These are phyloP conservation scores for Orchesella cincta DNA, from an alignment of 1,140 invertebrate species.

Conservation along the genomic window DNA sequence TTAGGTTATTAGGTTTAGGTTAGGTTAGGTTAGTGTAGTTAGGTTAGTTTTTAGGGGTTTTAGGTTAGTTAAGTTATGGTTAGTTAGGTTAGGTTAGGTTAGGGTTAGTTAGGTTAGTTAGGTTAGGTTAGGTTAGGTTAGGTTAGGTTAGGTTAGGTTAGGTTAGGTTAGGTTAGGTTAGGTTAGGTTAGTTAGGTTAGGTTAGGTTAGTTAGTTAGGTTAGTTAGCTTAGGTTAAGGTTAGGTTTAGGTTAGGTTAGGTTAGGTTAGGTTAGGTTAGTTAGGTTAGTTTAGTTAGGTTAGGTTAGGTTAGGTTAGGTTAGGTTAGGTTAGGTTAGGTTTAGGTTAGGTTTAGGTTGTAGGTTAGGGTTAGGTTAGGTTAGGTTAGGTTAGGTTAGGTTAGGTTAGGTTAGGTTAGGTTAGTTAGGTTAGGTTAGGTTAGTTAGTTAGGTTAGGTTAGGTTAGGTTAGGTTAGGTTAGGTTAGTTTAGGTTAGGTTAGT, in stretches of 20 bases:
- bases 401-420: constrained; percentile 51
- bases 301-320: constrained; percentile 28
- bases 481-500: constrained; percentile 49
- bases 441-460: constrained; percentile 46
- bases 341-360: constrained; percentile 42
- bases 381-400: constrained; percentile 48
- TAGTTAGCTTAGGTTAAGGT: constrained; percentile 23
- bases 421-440: constrained; percentile 52
- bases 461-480: constrained; percentile 50
- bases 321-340: constrained; percentile 46
- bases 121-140: constrained; percentile 48
- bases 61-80: constrained; percentile 54
- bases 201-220: constrained; percentile 29
- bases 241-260: constrained; percentile 42
- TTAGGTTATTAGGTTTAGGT: constrained; percentile 49
- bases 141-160: constrained; percentile 48
- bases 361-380: constrained; percentile 42
- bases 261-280: constrained; percentile 40
- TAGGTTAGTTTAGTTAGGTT: constrained; percentile 36
- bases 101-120: constrained; percentile 40
- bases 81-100: constrained; percentile 53
- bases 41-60: constrained; percentile 51
- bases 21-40: constrained; percentile 49
- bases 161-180: constrained; percentile 48
- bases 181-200: constrained; percentile 48